Percentiles rank a stretch among this genome's conserved stretches.
phyloP scores from a whole-genome alignment of 1,140 invertebrate species.

The Rhagoletis pomonella region DNA sequence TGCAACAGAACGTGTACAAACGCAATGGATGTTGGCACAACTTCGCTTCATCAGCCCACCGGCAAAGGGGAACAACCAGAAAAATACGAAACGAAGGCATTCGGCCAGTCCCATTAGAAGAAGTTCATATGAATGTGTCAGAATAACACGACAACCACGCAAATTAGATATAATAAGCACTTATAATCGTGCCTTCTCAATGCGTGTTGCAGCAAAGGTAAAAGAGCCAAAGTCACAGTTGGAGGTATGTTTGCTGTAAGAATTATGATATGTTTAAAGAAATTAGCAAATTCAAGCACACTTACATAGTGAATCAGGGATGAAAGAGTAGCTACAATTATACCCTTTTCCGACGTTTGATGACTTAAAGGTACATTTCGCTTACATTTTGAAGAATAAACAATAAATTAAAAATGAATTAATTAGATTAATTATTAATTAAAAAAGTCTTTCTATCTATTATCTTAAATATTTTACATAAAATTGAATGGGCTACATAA shows the following conservation, averaged over 20 bases:
- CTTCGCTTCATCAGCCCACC: not conserved
- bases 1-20: conserved; percentile 44
- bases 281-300: conserved; percentile 24
- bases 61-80: not conserved
- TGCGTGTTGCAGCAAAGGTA: not conserved
- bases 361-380: no score
- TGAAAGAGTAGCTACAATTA: no score
- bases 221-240: conserved; percentile 32
- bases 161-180: conserved; percentile 38
- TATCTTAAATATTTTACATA: no score
- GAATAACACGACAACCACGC: conserved; percentile 5
- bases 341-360: no score
- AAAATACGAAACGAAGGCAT: not conserved
- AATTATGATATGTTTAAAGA: conserved; percentile 20
- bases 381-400: no score
- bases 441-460: no score
- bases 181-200: not conserved
- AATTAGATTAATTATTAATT: no score
- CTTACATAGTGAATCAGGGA: not conserved
- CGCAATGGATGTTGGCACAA: conserved; percentile 17
- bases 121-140: conserved; percentile 31
- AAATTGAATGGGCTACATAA: no score
- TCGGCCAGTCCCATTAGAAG: not conserved
- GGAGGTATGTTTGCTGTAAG: conserved; percentile 16
- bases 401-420: no score